Percentiles rank a stretch among this genome's conserved stretches.
Conservation (phyloP, 2,113 vertebrate genomes). For the Aptenodytes patagonicus region DNA sequence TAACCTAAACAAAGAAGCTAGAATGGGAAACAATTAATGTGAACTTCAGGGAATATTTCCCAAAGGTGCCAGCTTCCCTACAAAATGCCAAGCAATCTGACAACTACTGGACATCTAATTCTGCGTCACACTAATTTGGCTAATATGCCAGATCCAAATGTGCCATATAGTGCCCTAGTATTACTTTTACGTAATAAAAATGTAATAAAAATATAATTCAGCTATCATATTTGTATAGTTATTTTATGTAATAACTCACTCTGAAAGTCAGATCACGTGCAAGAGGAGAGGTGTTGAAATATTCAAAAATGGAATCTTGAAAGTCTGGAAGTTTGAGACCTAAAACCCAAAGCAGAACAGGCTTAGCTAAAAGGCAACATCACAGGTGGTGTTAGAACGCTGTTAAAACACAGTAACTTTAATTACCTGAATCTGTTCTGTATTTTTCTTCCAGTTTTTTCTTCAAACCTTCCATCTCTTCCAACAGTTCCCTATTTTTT, state of each 20-base stretch:
- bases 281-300: slow-evolving; percentile 95
- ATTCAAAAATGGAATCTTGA: slow-evolving; percentile 96
- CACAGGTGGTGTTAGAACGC: background rate
- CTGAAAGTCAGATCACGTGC: slow-evolving; percentile 92
- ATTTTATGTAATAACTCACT: slow-evolving; percentile 79
- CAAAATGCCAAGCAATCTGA: background rate
- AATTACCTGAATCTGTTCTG: slow-evolving; percentile 83
- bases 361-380: background rate
- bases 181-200: background rate
- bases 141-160: background rate
- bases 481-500: slow-evolving; percentile 81
- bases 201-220: background rate
- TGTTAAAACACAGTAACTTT: background rate
- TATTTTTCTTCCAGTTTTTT: slow-evolving; percentile 91
- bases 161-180: background rate
- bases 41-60: background rate
- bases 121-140: background rate
- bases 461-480: slow-evolving; percentile 88
- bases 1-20: background rate
- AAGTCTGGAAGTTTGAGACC: slow-evolving; percentile 93
- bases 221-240: background rate
- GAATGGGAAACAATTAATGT: background rate
- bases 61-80: background rate
- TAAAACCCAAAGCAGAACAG: slow-evolving; percentile 56
- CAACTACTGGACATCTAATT: background rate